Conservation (phyloP, 2,113 vertebrate genomes). For the Spilogale gracilis region DNA sequence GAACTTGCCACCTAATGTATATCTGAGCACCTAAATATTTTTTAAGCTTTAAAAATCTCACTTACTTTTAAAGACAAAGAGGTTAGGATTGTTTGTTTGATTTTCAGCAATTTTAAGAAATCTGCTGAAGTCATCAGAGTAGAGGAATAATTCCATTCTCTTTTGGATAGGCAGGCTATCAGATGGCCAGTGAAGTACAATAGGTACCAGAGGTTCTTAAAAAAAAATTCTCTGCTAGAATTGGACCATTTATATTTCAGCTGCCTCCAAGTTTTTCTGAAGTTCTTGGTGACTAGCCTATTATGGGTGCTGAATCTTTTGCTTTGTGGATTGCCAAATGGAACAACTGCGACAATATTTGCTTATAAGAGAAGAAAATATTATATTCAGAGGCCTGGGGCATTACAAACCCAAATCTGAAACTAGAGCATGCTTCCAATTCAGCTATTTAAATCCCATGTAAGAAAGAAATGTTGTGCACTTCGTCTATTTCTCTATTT, state of each 20-base stretch:
- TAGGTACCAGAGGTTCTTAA: not conserved
- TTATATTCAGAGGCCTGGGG: not conserved
- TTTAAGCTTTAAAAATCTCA: not conserved
- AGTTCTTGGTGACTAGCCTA: not conserved
- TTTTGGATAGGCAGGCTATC: not conserved
- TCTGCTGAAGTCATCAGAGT: not conserved
- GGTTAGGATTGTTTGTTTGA: not conserved
- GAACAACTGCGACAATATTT: not conserved
- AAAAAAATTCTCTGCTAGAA: not conserved
- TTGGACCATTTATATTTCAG: conserved; percentile 11
- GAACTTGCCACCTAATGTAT: not conserved
- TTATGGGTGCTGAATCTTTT: not conserved
- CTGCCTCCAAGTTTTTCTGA: conserved; percentile 10
- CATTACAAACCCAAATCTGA: not conserved
- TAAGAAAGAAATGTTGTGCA: not conserved
- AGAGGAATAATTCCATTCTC: not conserved
- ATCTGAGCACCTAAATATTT: not conserved
- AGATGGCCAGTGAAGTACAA: not conserved
- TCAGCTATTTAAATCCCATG: not conserved
- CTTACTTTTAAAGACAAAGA: not conserved
- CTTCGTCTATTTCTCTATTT: conserved; percentile 19
- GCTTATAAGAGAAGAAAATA: not conserved
- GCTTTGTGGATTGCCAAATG: not conserved
- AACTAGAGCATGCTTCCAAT: conserved; percentile 24
- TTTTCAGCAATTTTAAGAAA: not conserved